phyloP scores from a whole-genome alignment of 92 coral and sea anemone species.

The Epizoanthus stellaris region DNA sequence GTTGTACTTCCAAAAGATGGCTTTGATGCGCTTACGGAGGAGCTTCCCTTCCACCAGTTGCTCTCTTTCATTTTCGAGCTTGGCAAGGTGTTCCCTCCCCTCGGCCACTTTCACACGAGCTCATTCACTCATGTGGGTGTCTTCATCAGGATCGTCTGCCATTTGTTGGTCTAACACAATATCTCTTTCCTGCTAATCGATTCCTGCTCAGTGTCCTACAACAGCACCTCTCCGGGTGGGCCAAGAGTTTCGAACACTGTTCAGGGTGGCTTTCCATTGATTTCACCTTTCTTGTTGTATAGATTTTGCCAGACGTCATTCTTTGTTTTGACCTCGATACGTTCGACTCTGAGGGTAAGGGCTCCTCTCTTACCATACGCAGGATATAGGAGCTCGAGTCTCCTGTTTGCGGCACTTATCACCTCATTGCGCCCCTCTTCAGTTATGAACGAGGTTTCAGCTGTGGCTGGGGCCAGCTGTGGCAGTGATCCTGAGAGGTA shows the following conservation, averaged over 20 bases:
- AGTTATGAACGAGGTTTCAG: slow-evolving; percentile 3
- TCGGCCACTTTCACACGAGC: not conserved
- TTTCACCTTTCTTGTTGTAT: too few species aligned
- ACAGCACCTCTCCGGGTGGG: too few species aligned
- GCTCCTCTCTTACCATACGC: too few species aligned
- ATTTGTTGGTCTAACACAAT: not conserved
- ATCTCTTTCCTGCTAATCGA: too few species aligned
- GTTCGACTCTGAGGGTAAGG: too few species aligned
- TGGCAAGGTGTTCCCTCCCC: not conserved
- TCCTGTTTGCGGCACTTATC: too few species aligned
- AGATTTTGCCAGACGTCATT: too few species aligned
- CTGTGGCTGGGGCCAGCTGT: not conserved
- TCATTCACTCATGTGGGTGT: not conserved
- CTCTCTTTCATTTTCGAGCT: not conserved
- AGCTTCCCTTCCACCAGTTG: not conserved
- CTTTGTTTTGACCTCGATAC: too few species aligned
- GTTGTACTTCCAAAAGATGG: not conserved
- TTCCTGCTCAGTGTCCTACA: too few species aligned
- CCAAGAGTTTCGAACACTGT: too few species aligned
- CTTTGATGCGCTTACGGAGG: not conserved
- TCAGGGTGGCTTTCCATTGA: too few species aligned
- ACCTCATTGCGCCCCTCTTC: not conserved
- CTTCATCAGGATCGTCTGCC: not conserved
- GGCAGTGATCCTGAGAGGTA: not conserved
- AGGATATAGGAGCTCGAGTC: too few species aligned